Evolutionary conservation across 1,140 invertebrate species (phyloP).

Genomic region (Drosophila persimilis): DNA sequence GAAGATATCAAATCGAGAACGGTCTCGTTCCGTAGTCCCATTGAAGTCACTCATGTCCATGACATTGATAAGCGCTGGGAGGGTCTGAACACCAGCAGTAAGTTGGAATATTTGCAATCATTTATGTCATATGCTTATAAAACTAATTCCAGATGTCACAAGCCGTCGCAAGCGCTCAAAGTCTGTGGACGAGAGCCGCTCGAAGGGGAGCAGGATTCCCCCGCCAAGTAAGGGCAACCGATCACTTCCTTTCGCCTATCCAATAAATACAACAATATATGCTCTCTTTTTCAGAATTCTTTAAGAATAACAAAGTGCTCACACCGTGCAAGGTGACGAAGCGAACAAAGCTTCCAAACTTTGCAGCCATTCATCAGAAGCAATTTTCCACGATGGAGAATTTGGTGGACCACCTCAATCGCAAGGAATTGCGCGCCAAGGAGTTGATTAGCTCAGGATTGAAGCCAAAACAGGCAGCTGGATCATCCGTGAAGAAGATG

Average conservation of each 20-base stretch:
- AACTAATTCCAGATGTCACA: conserved; percentile 54
- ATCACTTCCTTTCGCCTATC: no score
- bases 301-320: neutral
- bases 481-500: conserved; percentile 34
- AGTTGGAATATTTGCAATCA: conserved; percentile 8
- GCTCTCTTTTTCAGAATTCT: conserved; percentile 11
- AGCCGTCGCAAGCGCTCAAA: conserved; percentile 63
- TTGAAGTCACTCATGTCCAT: conserved; percentile 35
- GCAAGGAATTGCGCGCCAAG: conserved; percentile 84
- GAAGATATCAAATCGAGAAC: conserved; percentile 23
- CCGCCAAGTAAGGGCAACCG: conserved; percentile 47
- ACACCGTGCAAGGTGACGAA: conserved; percentile 46
- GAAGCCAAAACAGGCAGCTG: conserved; percentile 29
- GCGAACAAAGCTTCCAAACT: conserved; percentile 86
- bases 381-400: conserved; percentile 87
- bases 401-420: conserved; percentile 84
- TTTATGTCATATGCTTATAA: no score
- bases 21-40: conserved; percentile 63
- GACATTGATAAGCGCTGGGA: conserved; percentile 55
- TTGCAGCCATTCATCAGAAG: conserved; percentile 86
- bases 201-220: conserved; percentile 35
- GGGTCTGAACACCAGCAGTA: conserved; percentile 24
- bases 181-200: conserved; percentile 52
- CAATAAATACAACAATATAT: neutral
- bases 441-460: conserved; percentile 67